phyloP scores from a whole-genome alignment of 2,888 invertebrate genomes.

The Tetragonula carbonaria region DNA sequence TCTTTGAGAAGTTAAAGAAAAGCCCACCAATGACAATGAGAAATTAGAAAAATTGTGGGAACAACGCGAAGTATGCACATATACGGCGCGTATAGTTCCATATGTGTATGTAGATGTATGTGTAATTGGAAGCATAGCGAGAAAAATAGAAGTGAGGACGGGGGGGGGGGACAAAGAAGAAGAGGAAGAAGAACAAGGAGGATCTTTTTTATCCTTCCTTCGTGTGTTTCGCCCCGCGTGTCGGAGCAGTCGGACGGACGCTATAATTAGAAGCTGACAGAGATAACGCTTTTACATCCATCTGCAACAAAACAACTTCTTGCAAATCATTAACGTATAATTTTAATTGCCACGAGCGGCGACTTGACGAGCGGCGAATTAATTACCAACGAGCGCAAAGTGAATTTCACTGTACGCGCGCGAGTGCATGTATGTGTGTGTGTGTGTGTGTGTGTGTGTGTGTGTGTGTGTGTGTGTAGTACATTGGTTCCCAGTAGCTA shows the following conservation, averaged over 20 bases:
- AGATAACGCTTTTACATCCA: constrained; percentile 72
- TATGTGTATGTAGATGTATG: not conserved
- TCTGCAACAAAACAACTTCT: constrained; percentile 79
- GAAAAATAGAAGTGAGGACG: not conserved
- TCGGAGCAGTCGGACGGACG: constrained; percentile 56
- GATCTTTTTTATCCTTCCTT: constrained; percentile 69
- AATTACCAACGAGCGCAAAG: constrained; percentile 76
- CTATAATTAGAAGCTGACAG: constrained; percentile 78
- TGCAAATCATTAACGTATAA: constrained; percentile 80
- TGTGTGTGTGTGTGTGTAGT: no score
- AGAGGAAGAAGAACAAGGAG: constrained; percentile 33
- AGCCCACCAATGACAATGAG: no score
- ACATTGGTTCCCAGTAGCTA: no score
- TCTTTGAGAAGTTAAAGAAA: no score
- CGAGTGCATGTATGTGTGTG: not conserved
- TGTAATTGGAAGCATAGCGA: not conserved
- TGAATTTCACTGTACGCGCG: constrained; percentile 17
- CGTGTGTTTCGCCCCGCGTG: constrained; percentile 65
- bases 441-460: no score
- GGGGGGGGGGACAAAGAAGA: constrained; percentile 2
- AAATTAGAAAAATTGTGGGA: no score
- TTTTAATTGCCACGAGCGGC: constrained; percentile 77
- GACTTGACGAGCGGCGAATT: constrained; percentile 75
- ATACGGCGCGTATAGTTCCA: no score
- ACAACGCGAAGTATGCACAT: no score